Base-by-base conservation (phyloP, 2,888 invertebrate genomes). In the Chydorus sphaericus region DNA sequence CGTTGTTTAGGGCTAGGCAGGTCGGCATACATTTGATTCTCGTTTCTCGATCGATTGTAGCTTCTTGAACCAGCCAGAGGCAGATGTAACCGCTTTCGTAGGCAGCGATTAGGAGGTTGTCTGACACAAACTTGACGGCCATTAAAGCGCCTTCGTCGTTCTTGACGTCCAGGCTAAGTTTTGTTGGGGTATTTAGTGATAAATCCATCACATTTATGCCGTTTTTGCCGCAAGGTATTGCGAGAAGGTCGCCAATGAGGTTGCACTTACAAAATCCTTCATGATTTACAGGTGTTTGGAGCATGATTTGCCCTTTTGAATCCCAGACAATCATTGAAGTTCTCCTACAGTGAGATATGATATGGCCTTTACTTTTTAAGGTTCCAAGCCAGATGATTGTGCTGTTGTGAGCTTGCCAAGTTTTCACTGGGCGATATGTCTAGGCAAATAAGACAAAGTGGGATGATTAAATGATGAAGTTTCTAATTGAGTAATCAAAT, bases 241-340 rank as follows among this genome's bases (percentile, higher is more conserved):
- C 26, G 11, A 52, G 33, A 37, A 6, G 16, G 36, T 36, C 26
- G 16, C 18, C 7, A 16, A 28, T 36, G 8, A 52, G 23, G 37
- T 52, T 37, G n/a, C 52, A 36, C 52, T 52, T 52, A 37, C 52
- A 52, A 37, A 52, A 52, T 37, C 52, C 52, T 36, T 52, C 33
- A 36, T 52, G 52, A 20, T n/a, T 16, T 28, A 36, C 23, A 10
- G 11, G 20, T 16, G 36, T 8, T 3, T 5, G 14, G 11, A 36
- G 14, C 18, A 52, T 14, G 23, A 18, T 10, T 10, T 10, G 11
- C 23, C 18, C 18, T 26, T 31, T 14, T 23, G 20, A 16, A 33
- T 30, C 16, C 52, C 52, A 52, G 4, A 52, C 18, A 16, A 33
- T 33, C 2, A 52, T 3, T 2, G 31, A 30, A 33, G 31, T 36